Conservation (phyloP, 2,797 vertebrate genomes). For the Melanotaenia boesemani region DNA sequence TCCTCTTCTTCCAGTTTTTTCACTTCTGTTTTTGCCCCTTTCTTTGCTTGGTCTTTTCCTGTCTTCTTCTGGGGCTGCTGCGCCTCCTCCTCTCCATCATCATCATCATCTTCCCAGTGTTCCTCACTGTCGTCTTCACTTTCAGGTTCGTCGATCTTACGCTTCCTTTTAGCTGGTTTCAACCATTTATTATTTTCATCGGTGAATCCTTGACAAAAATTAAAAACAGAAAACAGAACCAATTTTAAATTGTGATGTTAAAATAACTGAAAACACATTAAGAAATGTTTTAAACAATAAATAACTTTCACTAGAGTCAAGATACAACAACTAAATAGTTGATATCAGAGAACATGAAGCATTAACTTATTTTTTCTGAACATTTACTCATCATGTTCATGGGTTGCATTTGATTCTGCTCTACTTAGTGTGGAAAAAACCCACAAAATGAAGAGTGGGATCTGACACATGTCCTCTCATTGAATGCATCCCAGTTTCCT, state of each 20-base stretch:
- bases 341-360: background rate
- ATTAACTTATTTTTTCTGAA: background rate
- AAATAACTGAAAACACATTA: background rate
- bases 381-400: background rate
- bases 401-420: background rate
- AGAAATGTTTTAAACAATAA: background rate
- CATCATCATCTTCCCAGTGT: slow-evolving; percentile 75
- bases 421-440: background rate
- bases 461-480: background rate
- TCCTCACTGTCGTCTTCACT: slow-evolving; percentile 78
- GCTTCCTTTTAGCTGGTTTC: slow-evolving; percentile 82
- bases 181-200: slow-evolving; percentile 87
- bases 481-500: too few species aligned
- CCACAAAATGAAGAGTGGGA: background rate
- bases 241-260: background rate
- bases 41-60: slow-evolving; percentile 57
- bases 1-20: slow-evolving; percentile 76
- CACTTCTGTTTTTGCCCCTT: slow-evolving; percentile 50
- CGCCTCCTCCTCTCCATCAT: slow-evolving; percentile 39
- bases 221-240: background rate
- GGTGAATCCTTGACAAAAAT: slow-evolving; percentile 77
- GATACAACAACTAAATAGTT: background rate
- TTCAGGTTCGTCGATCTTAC: slow-evolving; percentile 63
- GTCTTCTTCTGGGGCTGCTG: slow-evolving; percentile 32
- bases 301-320: background rate